These are phyloP conservation scores for Electrona antarctica DNA, from an alignment of 2,113 vertebrate genomes.

Conservation along the genomic window DNA sequence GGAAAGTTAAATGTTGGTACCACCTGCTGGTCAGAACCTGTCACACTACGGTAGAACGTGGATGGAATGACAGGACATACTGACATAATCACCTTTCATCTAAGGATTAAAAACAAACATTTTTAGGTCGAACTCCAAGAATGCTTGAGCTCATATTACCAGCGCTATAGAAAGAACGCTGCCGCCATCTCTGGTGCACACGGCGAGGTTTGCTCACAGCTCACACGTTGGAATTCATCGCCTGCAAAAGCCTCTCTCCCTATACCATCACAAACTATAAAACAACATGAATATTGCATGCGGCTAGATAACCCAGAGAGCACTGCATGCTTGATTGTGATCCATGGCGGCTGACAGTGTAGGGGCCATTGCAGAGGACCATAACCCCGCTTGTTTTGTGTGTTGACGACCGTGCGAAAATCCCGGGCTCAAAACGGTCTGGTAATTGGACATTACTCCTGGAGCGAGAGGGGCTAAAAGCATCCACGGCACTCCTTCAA, in stretches of 20 bases:
- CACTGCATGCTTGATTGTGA: conserved; percentile 49
- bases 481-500: conserved; percentile 53
- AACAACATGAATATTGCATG: conserved; percentile 59
- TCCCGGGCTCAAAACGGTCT: conserved; percentile 41
- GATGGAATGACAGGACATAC: too few species aligned
- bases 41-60: conserved; percentile 42
- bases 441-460: conserved; percentile 68
- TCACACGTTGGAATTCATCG: conserved; percentile 20
- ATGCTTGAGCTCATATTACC: not conserved
- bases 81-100: not conserved
- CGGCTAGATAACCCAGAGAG: conserved; percentile 26
- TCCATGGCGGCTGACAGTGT: conserved; percentile 56
- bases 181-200: not conserved
- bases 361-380: conserved; percentile 39
- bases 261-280: conserved; percentile 28
- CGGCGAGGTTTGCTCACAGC: conserved; percentile 22
- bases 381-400: conserved; percentile 48
- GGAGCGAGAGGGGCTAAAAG: conserved; percentile 56
- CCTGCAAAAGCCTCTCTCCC: conserved; percentile 9
- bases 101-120: not conserved
- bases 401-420: conserved; percentile 49
- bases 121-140: not conserved
- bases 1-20: conserved; percentile 74
- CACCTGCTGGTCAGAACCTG: conserved; percentile 72
- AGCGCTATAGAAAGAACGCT: not conserved